These are phyloP conservation scores for Aphyosemion australe DNA, from an alignment of 2,113 vertebrate genomes.

Conservation along the genomic window DNA sequence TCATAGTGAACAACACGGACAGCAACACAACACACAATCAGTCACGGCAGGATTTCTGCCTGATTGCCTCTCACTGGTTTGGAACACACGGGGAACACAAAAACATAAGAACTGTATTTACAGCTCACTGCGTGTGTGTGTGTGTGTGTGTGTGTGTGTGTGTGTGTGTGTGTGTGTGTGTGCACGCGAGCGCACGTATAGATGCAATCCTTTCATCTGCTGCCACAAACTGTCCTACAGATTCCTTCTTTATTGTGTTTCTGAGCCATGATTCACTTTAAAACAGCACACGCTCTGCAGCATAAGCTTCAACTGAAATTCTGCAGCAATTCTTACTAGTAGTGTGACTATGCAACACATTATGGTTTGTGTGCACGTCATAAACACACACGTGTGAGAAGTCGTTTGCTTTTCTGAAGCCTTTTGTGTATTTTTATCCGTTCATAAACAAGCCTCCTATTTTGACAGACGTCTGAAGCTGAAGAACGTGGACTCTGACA, in stretches of 20 bases:
- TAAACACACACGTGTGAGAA: too few relatives aligned
- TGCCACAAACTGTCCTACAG: slow-evolving; percentile 22
- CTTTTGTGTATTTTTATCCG: not conserved
- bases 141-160: slow-evolving; percentile 1
- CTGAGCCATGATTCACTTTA: too few relatives aligned
- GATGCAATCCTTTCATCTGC: slow-evolving; percentile 6
- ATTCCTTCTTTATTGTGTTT: not conserved
- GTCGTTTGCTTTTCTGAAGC: too few relatives aligned
- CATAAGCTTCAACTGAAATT: not conserved
- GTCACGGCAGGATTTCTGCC: slow-evolving; percentile 52
- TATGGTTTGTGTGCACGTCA: not conserved
- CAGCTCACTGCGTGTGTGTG: slow-evolving; percentile 10
- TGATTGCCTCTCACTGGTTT: slow-evolving; percentile 49
- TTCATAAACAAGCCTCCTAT: not conserved
- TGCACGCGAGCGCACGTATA: slow-evolving; percentile 8
- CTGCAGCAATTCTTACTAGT: slow-evolving; percentile 15
- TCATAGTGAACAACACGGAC: slow-evolving; percentile 52
- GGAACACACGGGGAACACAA: slow-evolving; percentile 11
- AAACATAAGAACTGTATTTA: slow-evolving; percentile 29
- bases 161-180: slow-evolving; percentile 13
- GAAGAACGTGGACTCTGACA: too few relatives aligned
- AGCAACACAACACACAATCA: slow-evolving; percentile 63
- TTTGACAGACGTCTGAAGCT: too few relatives aligned
- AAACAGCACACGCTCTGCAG: not conserved
- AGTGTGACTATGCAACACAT: slow-evolving; percentile 42